Base-by-base conservation (phyloP, 2,113 vertebrate genomes). In the Petroica traversi region DNA sequence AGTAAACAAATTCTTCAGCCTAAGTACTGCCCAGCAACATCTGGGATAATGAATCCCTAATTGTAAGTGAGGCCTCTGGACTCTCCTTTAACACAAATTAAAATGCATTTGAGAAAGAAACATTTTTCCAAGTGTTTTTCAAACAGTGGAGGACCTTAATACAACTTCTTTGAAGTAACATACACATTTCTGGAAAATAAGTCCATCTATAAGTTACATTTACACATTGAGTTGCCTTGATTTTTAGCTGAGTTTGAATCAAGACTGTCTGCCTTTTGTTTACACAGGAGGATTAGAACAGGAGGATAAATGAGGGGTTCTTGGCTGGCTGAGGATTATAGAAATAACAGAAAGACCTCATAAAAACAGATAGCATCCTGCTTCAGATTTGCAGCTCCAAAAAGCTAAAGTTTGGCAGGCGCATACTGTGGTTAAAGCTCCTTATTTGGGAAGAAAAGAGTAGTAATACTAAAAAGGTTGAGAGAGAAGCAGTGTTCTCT, bases 401-500 rank as follows among this genome's bases (percentile, higher is more conserved):
- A 96, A 96, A 94, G 59, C 90, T 92, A 22, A 94, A 84, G 74
- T 92, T 94, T 97, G 95, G 91, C 92, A 97, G 81, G 55, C 93
- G 68, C 41, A 87, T 38, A 18, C 48, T 51, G 64, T 28, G 49
- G 63, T 94, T 91, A 71, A 85, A 96, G 62, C 38, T 97, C 95
- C 98, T 96, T 98, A 96, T 97, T 97, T 97, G 97, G 97, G 94
- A 92, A 97, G 48, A 87, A 93, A 88, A 92, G 92, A 86, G n/a
- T 29, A 96, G 55, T 83, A 94, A 87, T 64, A 77, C 79, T 51
- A 57, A 96, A 85, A 93, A 92, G 72, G 63, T n/a, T 76, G 51
- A 91, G 45, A 68, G n/a, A 92, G 38, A 73, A 89, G 20, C 68
- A 91, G 85, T 9, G 2, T 43, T 49, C 55, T 63, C 59, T 66